Evolutionary conservation across 2,797 vertebrate species (phyloP).

Genomic region (Bradypodion pumilum): DNA sequence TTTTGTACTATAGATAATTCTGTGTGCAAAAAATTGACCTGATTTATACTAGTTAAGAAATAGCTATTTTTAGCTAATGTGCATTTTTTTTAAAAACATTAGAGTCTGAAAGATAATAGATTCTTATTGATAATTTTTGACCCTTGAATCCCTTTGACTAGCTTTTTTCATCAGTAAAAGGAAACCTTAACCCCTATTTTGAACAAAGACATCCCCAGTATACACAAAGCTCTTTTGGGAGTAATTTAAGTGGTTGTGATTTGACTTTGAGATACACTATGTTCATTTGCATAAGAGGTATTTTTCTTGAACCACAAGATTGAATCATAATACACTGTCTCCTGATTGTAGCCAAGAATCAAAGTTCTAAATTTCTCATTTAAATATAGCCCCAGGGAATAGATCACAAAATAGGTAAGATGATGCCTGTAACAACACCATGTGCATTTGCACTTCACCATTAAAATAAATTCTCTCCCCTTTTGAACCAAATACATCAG

Average conservation of each 20-base stretch:
- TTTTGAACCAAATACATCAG: constrained; percentile 6
- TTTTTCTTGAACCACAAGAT: neutral
- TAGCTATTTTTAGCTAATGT: neutral
- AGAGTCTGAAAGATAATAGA: neutral
- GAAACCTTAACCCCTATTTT: neutral
- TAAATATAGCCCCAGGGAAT: constrained; percentile 1
- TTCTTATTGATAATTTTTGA: neutral
- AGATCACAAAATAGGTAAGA: constrained; percentile 12
- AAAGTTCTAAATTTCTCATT: constrained; percentile 9
- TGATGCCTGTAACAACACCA: constrained; percentile 11
- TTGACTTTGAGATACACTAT: neutral
- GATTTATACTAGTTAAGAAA: neutral
- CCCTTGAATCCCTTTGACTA: neutral
- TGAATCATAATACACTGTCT: neutral
- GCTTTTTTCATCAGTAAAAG: neutral
- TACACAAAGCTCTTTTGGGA: neutral
- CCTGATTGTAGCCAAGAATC: neutral
- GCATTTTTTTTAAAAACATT: neutral
- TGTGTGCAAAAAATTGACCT: neutral
- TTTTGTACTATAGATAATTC: neutral
- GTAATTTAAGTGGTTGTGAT: neutral
- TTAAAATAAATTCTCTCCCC: constrained; percentile 5
- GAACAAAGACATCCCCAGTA: neutral
- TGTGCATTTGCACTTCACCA: neutral
- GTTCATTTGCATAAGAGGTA: neutral